Evolutionary conservation across 1,140 invertebrate genomes (phyloP).

Genomic region (Caenorhabditis brenneri): DNA sequence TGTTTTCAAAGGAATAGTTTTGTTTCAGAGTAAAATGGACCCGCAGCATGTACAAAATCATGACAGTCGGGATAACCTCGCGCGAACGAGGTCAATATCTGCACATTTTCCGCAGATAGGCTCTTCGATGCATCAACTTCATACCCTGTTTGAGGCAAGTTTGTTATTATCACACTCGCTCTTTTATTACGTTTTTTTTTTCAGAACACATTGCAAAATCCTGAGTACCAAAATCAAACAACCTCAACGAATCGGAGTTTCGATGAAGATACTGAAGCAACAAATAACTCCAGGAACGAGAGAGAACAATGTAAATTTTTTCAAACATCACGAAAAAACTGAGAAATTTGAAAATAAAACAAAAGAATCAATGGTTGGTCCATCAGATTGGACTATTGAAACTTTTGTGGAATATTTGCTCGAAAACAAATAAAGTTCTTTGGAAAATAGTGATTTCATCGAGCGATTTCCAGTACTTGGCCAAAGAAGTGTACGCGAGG

Average conservation of each 20-base stretch:
- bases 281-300: background rate
- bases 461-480: background rate
- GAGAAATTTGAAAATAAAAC: too few relatives aligned
- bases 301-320: background rate
- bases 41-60: background rate
- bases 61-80: background rate
- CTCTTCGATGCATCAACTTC: background rate
- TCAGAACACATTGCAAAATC: background rate
- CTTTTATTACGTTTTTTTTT: background rate
- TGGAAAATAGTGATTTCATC: background rate
- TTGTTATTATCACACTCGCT: too few relatives aligned
- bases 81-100: background rate
- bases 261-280: background rate
- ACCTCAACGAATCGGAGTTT: constrained; percentile 8
- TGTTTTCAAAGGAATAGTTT: background rate
- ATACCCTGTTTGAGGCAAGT: background rate
- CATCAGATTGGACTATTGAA: too few relatives aligned
- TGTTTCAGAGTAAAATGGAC: background rate
- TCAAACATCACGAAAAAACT: background rate
- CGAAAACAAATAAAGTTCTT: too few relatives aligned
- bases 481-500: background rate
- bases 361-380: too few relatives aligned
- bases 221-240: background rate
- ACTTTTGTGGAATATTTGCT: too few relatives aligned
- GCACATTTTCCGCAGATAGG: background rate